Base-by-base conservation (phyloP, 2,113 vertebrate genomes). In the Daubentonia madagascariensis region DNA sequence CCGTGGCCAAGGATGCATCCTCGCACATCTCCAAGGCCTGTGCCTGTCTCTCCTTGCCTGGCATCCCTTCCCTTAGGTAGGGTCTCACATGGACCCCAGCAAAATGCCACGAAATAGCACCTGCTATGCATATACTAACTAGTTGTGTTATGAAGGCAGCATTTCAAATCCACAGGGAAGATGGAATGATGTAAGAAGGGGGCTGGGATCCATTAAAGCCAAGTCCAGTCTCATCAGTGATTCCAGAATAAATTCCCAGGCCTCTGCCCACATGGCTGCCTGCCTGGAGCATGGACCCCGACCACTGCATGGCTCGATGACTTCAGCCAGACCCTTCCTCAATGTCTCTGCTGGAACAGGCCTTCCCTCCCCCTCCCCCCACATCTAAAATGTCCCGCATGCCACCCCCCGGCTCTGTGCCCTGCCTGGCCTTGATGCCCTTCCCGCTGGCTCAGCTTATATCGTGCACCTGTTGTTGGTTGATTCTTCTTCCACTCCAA, bases 311-410 rank as follows among this genome's bases (percentile, higher is more conserved):
- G 1, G 40, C 81, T 50, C 1, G 17, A 37, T 30, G 20, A 61
- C 43, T 63, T 28, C 5, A 45, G 28, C 63, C 32, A 59, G 48
- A 68, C 6, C n/a, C 76, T 48, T 45, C 81, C 35, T 79, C 68
- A 13, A 81, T 0, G 32, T 59, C 45, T 52, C 79, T 37, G 30
- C 50, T 3, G 6, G 18, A 80, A 17, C 3, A 54, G 8, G 6
- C 18, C 52, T 75, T 61, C 11, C 22, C 3, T 32, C 75, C 3
- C 8, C 8, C 6, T 35, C 14, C 1, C 14, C 2, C 30, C 13
- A 17, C 0, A 0, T 7, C n/a, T 70, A 0, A 35, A 35, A 28
- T 0, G n/a, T 30, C 13, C 14, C 0, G 0, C 17, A 25, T 17
- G 20, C 14, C 17, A 16, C 11, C 35, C 12, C 1, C 30, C 32